A percentile compares a stretch with the other conserved stretches of the same genome.
These are phyloP conservation scores for Sphenodon punctatus DNA, from an alignment of 2,797 vertebrate genomes.

Conservation along the genomic window DNA sequence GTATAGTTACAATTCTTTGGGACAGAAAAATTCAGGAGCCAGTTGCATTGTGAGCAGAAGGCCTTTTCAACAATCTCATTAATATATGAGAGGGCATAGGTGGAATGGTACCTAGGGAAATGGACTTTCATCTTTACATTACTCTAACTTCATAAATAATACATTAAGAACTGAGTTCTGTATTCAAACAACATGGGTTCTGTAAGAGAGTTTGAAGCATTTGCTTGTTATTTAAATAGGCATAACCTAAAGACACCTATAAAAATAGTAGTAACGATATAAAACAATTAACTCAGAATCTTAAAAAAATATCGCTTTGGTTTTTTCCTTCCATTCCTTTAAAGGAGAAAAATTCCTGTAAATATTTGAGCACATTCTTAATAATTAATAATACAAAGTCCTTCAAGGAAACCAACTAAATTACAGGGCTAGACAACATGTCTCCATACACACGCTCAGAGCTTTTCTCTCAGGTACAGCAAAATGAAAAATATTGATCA, in stretches of 20 bases:
- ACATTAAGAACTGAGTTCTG: background rate
- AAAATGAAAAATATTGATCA: slow-evolving; percentile 69
- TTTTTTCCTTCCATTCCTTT: slow-evolving; percentile 6
- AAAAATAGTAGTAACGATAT: background rate
- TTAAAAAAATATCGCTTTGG: background rate
- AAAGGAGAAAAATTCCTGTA: slow-evolving; percentile 26
- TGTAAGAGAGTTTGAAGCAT: background rate
- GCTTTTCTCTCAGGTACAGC: slow-evolving; percentile 23
- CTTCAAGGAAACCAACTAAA: slow-evolving; percentile 41
- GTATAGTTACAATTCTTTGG: background rate
- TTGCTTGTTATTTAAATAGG: background rate
- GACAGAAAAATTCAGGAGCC: background rate
- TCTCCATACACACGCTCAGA: slow-evolving; percentile 3
- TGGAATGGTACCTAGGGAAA: background rate
- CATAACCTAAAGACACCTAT: background rate
- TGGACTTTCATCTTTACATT: background rate
- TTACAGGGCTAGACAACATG: background rate
- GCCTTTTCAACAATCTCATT: background rate
- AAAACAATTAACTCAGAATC: background rate
- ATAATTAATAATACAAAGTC: slow-evolving; percentile 49
- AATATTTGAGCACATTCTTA: slow-evolving; percentile 36
- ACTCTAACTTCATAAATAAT: slow-evolving; percentile 1
- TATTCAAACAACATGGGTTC: background rate
- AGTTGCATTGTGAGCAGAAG: background rate
- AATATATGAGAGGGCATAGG: background rate